Conservation (phyloP, 2,888 invertebrate genomes). For the Thecophora atra region DNA sequence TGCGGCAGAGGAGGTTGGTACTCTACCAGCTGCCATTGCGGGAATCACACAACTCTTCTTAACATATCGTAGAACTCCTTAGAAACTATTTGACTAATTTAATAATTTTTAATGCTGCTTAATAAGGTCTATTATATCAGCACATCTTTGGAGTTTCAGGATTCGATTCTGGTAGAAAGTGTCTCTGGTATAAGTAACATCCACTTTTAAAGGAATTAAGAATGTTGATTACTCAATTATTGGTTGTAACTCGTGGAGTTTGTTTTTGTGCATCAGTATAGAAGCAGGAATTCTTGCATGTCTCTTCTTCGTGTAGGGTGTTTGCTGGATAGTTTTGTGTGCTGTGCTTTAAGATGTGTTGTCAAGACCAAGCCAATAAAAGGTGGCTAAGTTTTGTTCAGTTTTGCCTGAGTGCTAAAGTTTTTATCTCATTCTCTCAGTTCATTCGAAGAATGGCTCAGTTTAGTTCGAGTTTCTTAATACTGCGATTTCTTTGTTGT, state of each 20-base stretch:
- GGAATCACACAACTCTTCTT: background rate
- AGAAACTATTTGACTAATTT: too few relatives aligned
- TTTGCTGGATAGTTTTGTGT: too few relatives aligned
- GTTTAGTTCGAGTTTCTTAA: slow-evolving; percentile 13
- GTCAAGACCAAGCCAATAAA: background rate
- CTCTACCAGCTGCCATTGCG: too few relatives aligned
- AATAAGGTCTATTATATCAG: background rate
- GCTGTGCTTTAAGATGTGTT: too few relatives aligned
- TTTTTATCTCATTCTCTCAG: slow-evolving; percentile 12
- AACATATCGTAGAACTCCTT: background rate
- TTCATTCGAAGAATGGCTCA: background rate
- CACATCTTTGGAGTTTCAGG: background rate
- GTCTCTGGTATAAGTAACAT: background rate
- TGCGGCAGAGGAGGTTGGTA: background rate
- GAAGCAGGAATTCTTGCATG: too few relatives aligned
- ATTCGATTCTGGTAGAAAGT: background rate
- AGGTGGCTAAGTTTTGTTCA: too few relatives aligned
- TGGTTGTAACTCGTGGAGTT: too few relatives aligned
- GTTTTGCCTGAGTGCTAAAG: slow-evolving; percentile 14
- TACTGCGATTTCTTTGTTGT: background rate
- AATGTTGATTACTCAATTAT: too few relatives aligned
- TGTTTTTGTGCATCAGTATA: too few relatives aligned
- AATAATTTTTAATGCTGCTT: too few relatives aligned
- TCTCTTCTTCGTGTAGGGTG: background rate
- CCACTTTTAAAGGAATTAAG: too few relatives aligned